phyloP scores from a whole-genome alignment of 2,888 invertebrate genomes.

The Nineta flava region DNA sequence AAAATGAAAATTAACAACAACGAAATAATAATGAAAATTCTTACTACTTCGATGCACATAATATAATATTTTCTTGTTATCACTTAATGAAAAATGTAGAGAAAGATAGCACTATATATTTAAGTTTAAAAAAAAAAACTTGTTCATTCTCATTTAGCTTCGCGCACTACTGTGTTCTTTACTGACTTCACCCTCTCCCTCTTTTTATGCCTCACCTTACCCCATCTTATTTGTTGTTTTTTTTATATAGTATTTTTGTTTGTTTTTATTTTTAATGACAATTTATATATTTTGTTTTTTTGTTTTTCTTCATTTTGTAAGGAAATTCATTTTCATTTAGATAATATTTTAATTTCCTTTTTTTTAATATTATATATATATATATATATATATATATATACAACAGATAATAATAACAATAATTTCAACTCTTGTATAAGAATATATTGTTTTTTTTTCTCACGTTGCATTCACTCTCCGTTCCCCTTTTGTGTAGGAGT shows the following conservation, averaged over 20 bases:
- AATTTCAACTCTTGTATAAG: too few relatives aligned
- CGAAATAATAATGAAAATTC: too few relatives aligned
- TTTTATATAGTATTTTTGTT: background rate
- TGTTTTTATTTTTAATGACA: background rate
- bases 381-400: background rate
- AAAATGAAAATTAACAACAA: too few relatives aligned
- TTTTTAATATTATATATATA: background rate
- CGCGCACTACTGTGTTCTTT: too few relatives aligned
- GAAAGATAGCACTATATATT: background rate
- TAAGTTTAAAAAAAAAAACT: too few relatives aligned
- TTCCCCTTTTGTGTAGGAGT: too few relatives aligned
- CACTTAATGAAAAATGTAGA: constrained; percentile 1
- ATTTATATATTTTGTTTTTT: constrained; percentile 1
- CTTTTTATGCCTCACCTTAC: too few relatives aligned
- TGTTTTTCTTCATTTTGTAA: constrained; percentile 1
- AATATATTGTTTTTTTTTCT: too few relatives aligned
- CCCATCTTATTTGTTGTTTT: background rate
- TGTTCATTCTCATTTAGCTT: too few relatives aligned
- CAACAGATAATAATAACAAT: too few relatives aligned
- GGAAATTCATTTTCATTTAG: constrained; percentile 4
- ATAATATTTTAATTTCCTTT: constrained; percentile 5
- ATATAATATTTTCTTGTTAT: background rate
- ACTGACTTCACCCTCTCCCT: too few relatives aligned
- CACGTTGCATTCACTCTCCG: too few relatives aligned
- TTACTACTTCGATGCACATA: background rate